phyloP scores from a whole-genome alignment of 1,140 invertebrate genomes.

The Scaptomyza hsui region DNA sequence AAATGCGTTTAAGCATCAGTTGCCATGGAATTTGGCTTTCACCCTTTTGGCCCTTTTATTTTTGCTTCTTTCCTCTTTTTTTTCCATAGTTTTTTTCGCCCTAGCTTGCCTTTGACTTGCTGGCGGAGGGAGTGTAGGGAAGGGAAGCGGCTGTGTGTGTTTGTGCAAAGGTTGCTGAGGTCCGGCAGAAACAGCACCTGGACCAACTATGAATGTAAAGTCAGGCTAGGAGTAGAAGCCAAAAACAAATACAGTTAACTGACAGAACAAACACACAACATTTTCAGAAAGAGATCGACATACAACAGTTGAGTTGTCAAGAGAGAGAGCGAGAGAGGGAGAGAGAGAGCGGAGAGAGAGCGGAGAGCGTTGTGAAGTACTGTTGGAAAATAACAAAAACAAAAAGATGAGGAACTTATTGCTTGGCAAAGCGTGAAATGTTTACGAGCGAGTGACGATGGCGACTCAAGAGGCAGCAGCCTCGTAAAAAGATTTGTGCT shows the following conservation, averaged over 20 bases:
- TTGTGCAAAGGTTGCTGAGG: neutral
- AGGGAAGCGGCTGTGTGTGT: neutral
- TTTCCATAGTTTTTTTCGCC: constrained; percentile 6
- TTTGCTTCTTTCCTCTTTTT: neutral
- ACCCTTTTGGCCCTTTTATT: constrained; percentile 30
- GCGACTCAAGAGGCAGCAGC: constrained; percentile 62
- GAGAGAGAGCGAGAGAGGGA: too few species aligned
- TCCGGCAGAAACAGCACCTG: constrained; percentile 6
- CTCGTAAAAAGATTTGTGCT: constrained; percentile 61
- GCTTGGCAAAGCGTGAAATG: constrained; percentile 80
- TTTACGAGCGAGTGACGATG: constrained; percentile 80
- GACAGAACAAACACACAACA: constrained; percentile 56
- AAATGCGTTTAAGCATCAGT: constrained; percentile 70
- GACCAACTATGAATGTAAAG: constrained; percentile 39
- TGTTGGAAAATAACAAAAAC: constrained; percentile 15
- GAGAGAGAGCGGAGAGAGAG: constrained; percentile 18
- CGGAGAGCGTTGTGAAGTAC: neutral
- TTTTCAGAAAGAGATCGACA: constrained; percentile 25
- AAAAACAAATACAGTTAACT: constrained; percentile 75
- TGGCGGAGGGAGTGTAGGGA: neutral
- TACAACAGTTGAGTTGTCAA: constrained; percentile 11
- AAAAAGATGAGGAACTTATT: constrained; percentile 58
- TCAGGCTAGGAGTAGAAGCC: constrained; percentile 29
- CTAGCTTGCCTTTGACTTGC: constrained; percentile 7
- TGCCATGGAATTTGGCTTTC: constrained; percentile 64